Evolutionary conservation across 2,888 invertebrate genomes (phyloP).

Genomic region (Bhutanitis thaidina): DNA sequence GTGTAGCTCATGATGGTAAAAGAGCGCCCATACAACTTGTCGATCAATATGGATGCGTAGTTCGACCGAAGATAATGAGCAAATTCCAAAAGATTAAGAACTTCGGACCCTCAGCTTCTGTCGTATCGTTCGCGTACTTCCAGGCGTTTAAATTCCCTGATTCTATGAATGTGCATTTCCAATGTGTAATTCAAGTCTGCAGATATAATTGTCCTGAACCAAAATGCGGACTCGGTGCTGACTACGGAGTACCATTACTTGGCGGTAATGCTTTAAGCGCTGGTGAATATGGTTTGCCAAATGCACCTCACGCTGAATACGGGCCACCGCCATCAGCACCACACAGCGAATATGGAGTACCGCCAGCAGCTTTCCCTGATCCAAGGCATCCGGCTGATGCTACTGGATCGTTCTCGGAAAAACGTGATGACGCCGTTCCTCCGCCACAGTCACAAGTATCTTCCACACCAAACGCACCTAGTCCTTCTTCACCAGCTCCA

Average conservation of each 20-base stretch:
- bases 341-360: constrained; percentile 85
- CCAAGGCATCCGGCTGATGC: constrained; percentile 93
- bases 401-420: constrained; percentile 90
- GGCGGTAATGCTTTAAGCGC: constrained; percentile 81
- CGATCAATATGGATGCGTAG: constrained; percentile 95
- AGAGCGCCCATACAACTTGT: constrained; percentile 95
- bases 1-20: constrained; percentile 96
- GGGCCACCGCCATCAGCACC: constrained; percentile 83
- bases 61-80: constrained; percentile 96
- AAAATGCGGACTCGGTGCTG: constrained; percentile 87
- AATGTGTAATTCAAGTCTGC: constrained; percentile 97
- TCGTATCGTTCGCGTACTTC: constrained; percentile 97
- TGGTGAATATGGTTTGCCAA: constrained; percentile 83
- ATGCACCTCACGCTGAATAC: constrained; percentile 82
- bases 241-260: constrained; percentile 83
- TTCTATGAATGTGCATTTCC: constrained; percentile 98
- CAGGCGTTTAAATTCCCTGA: constrained; percentile 98
- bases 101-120: constrained; percentile 95
- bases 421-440: constrained; percentile 88
- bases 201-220: constrained; percentile 96
- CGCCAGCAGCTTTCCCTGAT: constrained; percentile 91
- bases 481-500: constrained; percentile 76
- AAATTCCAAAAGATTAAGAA: constrained; percentile 98
- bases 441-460: constrained; percentile 90
- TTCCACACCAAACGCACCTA: constrained; percentile 83